These are phyloP conservation scores for Ictalurus punctatus DNA, from an alignment of 2,113 vertebrate genomes.

Conservation along the genomic window DNA sequence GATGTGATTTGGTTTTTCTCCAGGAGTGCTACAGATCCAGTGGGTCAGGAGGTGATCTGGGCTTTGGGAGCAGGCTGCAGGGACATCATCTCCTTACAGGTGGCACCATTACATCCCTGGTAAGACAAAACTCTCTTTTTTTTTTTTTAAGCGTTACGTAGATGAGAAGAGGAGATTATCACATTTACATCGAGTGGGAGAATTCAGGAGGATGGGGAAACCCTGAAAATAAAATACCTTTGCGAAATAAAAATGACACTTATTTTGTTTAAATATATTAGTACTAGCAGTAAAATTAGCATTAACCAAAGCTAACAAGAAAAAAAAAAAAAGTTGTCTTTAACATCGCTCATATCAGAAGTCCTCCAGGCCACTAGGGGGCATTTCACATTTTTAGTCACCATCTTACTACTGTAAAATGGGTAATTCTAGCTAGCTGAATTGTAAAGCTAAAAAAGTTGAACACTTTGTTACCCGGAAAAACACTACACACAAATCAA, in stretches of 20 bases:
- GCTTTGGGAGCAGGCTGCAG: slow-evolving; percentile 95
- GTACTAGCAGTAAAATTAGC: neutral
- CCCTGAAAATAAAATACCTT: neutral
- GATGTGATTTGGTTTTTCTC: slow-evolving; percentile 37
- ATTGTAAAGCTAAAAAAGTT: neutral
- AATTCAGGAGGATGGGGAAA: neutral
- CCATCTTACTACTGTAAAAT: neutral
- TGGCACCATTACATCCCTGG: slow-evolving; percentile 96
- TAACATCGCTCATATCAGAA: neutral
- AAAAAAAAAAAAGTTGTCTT: neutral
- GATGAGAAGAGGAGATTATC: neutral
- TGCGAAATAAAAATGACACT: neutral
- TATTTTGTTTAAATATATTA: neutral
- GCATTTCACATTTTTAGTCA: neutral
- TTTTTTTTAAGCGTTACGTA: neutral
- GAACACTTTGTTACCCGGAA: neutral
- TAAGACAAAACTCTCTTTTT: slow-evolving; percentile 68
- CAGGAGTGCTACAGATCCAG: slow-evolving; percentile 95
- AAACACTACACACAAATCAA: neutral
- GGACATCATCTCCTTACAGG: slow-evolving; percentile 98
- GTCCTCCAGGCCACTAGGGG: neutral
- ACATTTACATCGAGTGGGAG: neutral
- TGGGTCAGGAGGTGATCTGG: slow-evolving; percentile 98
- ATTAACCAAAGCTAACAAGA: neutral
- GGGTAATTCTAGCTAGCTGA: neutral